phyloP scores from a whole-genome alignment of 1,140 invertebrate genomes.

The Euwallacea similis region DNA sequence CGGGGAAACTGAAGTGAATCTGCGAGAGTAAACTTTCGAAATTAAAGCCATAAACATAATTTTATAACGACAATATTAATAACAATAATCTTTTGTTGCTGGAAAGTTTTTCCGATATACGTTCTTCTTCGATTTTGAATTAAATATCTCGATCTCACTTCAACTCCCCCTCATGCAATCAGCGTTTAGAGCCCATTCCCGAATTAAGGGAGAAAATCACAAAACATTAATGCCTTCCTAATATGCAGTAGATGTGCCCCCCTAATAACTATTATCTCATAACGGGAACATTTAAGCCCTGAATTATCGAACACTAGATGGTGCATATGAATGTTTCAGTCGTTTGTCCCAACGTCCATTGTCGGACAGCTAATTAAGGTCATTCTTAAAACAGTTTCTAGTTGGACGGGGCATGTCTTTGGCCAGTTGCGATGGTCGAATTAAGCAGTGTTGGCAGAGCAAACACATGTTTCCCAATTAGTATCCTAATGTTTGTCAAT shows the following conservation, averaged over 20 bases:
- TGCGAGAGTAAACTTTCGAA: constrained; percentile 22
- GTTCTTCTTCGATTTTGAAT: neutral
- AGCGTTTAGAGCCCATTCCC: neutral
- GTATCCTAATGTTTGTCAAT: constrained; percentile 34
- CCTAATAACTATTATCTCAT: constrained; percentile 10
- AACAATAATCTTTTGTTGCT: constrained; percentile 11
- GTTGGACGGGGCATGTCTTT: neutral
- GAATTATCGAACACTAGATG: constrained; percentile 2
- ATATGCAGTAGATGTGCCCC: neutral
- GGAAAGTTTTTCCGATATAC: neutral
- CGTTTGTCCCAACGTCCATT: neutral
- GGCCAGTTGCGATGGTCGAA: neutral
- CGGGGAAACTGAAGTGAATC: constrained; percentile 19
- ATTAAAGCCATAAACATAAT: constrained; percentile 35
- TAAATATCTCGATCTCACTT: too few species aligned
- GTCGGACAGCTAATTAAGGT: neutral
- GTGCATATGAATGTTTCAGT: constrained; percentile 3
- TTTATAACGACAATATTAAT: constrained; percentile 33
- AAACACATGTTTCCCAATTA: constrained; percentile 36
- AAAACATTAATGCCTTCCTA: constrained; percentile 8
- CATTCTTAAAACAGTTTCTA: neutral
- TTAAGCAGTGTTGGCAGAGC: constrained; percentile 33
- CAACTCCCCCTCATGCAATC: too few species aligned
- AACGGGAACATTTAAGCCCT: neutral
- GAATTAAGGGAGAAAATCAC: constrained; percentile 11